phyloP scores from a whole-genome alignment of 2,888 invertebrate genomes.

The Drosophila flavopinicola region DNA sequence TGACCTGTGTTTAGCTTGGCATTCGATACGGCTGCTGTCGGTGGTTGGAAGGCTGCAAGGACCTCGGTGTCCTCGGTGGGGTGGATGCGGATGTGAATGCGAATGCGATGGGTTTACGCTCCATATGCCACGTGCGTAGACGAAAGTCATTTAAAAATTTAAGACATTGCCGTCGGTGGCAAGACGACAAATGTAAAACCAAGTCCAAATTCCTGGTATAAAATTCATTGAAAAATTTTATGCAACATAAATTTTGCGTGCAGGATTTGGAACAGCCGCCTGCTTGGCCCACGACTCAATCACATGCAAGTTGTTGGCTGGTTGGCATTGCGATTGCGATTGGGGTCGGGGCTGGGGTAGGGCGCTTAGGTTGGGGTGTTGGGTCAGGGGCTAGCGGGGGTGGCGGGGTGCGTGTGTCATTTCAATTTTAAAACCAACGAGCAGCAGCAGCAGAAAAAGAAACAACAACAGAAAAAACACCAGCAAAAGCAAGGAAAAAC shows the following conservation, averaged over 20 bases:
- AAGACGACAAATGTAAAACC: conserved; percentile 59
- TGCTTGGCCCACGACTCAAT: conserved; percentile 65
- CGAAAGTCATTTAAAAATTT: conserved; percentile 73
- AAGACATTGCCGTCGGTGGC: conserved; percentile 55
- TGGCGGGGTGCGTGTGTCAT: conserved; percentile 65
- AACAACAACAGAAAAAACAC: conserved; percentile 23
- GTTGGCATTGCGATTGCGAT: no score
- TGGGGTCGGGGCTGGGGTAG: no score
- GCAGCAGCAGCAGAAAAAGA: conserved; percentile 17
- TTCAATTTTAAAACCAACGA: conserved; percentile 75
- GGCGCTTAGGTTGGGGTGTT: no score
- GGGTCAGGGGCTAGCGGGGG: neutral
- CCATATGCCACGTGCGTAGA: conserved; percentile 82
- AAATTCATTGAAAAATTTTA: conserved; percentile 82
- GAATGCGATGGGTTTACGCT: conserved; percentile 77
- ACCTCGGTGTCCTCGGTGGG: conserved; percentile 13
- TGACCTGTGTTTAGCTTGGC: conserved; percentile 55
- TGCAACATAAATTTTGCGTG: conserved; percentile 82
- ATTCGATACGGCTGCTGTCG: conserved; percentile 58
- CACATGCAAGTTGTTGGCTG: conserved; percentile 57
- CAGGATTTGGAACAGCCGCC: conserved; percentile 66
- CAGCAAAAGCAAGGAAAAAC: conserved; percentile 30
- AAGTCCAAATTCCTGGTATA: conserved; percentile 77
- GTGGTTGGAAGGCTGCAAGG: conserved; percentile 40
- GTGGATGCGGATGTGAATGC: conserved; percentile 17